Conservation (phyloP, 1,140 invertebrate species). For the Coboldia fuscipes region DNA sequence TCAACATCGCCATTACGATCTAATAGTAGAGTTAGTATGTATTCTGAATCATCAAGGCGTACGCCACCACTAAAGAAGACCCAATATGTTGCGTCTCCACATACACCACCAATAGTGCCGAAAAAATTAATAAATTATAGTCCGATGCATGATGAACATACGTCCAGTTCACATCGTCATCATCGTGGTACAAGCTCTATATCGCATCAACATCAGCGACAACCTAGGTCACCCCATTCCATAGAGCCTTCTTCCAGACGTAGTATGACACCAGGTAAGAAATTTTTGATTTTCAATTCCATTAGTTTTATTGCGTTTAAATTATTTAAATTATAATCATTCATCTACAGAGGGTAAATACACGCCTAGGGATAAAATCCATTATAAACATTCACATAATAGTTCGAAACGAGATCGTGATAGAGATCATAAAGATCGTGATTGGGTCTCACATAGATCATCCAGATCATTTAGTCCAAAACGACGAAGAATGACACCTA, state of each 20-base stretch:
- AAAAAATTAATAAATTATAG: conserved; percentile 3
- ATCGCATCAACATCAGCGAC: conserved; percentile 12
- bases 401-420: no score
- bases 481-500: no score
- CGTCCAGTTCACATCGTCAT: conserved; percentile 4
- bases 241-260: not conserved
- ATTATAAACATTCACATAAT: no score
- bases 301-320: no score
- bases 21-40: conserved; percentile 6
- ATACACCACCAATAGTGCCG: conserved; percentile 13
- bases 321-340: no score
- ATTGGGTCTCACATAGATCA: no score
- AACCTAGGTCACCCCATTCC: conserved; percentile 7
- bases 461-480: no score
- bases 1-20: conserved; percentile 26
- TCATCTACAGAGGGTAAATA: no score
- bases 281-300: no score
- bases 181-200: conserved; percentile 10
- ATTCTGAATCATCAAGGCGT: conserved; percentile 13
- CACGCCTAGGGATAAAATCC: no score
- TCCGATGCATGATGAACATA: conserved; percentile 1
- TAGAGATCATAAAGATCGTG: no score
- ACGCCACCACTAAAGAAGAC: conserved; percentile 4
- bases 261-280: conserved; percentile 7
- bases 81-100: conserved; percentile 9